phyloP scores from a whole-genome alignment of 2,797 vertebrate species.

The Onychomys leucogaster region DNA sequence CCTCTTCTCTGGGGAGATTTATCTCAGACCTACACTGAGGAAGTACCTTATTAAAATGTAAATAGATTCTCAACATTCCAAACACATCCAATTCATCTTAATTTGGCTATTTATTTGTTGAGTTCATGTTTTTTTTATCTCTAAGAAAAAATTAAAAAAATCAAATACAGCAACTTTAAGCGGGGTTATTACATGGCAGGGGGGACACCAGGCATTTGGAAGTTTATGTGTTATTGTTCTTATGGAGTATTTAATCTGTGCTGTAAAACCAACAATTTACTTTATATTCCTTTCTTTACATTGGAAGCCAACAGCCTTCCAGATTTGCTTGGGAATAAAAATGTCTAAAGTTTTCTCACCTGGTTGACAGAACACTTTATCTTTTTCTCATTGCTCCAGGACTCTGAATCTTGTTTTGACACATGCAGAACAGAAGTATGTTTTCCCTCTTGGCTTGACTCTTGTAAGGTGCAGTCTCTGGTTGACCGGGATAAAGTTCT shows the following conservation, averaged over 20 bases:
- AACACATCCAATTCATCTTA: constrained; percentile 66
- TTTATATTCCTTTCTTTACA: constrained; percentile 51
- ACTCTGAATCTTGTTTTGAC: constrained; percentile 23
- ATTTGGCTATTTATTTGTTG: constrained; percentile 78
- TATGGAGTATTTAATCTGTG: constrained; percentile 53
- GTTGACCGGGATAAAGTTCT: constrained; percentile 35
- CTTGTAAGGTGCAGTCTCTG: constrained; percentile 7
- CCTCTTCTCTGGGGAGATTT: constrained; percentile 75
- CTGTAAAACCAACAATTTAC: constrained; percentile 56
- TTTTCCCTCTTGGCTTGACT: background rate
- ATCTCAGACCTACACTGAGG: constrained; percentile 69
- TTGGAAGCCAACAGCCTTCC: constrained; percentile 49
- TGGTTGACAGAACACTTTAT: constrained; percentile 47
- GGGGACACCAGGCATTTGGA: constrained; percentile 38
- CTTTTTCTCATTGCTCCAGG: constrained; percentile 40
- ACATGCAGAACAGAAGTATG: background rate
- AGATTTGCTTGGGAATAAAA: constrained; percentile 61
- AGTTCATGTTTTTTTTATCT: constrained; percentile 62
- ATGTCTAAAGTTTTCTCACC: constrained; percentile 55
- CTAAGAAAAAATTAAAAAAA: constrained; percentile 61
- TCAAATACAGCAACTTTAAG: constrained; percentile 65
- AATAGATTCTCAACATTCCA: constrained; percentile 78
- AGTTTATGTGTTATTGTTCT: constrained; percentile 71
- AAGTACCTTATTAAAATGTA: constrained; percentile 82
- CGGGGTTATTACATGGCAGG: constrained; percentile 28